phyloP scores from a whole-genome alignment of 1,140 invertebrate genomes.

The Euura lappo region DNA sequence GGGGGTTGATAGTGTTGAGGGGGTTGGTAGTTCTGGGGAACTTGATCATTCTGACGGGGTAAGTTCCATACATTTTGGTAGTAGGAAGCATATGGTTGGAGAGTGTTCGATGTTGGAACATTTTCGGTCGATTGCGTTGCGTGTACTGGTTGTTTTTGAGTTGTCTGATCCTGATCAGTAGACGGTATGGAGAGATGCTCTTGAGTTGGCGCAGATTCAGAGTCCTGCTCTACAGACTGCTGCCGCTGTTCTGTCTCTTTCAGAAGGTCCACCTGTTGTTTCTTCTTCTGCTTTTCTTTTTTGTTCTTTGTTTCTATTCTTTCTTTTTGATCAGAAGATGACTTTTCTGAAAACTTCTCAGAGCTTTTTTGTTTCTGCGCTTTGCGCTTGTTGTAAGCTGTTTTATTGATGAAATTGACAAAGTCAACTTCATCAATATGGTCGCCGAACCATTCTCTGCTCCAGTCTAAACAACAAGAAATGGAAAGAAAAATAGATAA shows the following conservation, averaged over 20 bases:
- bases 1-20: no score
- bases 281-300: not conserved
- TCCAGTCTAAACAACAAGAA: conserved; percentile 7
- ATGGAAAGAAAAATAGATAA: not conserved
- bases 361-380: not conserved
- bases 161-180: not conserved
- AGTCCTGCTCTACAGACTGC: not conserved
- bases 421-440: conserved; percentile 10
- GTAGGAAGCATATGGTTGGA: not conserved
- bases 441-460: conserved; percentile 2
- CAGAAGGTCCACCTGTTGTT: not conserved
- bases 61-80: not conserved
- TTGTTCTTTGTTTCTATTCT: not conserved
- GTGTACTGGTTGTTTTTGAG: not conserved
- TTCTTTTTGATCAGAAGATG: not conserved
- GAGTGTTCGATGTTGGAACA: not conserved
- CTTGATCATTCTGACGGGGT: no score
- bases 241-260: not conserved
- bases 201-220: not conserved
- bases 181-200: not conserved
- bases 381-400: conserved; percentile 12
- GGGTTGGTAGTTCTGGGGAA: not conserved
- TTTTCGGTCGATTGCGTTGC: not conserved
- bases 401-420: conserved; percentile 13
- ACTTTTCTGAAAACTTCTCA: not conserved